phyloP scores from a whole-genome alignment of 2,113 vertebrate species.

The Brachyistius frenatus region DNA sequence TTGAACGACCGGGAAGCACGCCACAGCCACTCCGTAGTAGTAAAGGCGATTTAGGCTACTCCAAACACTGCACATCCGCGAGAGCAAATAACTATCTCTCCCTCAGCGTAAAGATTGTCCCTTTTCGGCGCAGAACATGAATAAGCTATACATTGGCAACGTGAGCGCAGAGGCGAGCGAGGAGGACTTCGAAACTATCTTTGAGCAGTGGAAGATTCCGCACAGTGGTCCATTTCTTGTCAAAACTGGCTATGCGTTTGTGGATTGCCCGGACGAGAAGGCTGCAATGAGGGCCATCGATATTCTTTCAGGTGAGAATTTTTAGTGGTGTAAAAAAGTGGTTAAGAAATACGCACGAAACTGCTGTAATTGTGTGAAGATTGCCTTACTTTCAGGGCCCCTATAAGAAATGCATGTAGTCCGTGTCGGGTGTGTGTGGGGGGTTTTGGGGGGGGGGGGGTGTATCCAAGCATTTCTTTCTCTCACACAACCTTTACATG shows the following conservation, averaged over 20 bases:
- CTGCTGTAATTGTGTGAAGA: slow-evolving; percentile 38
- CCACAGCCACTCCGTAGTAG: slow-evolving; percentile 81
- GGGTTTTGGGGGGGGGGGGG: slow-evolving; percentile 34
- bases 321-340: neutral
- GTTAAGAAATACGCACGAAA: slow-evolving; percentile 15
- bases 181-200: slow-evolving; percentile 96
- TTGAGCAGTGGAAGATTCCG: slow-evolving; percentile 97
- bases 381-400: slow-evolving; percentile 42
- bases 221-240: slow-evolving; percentile 94
- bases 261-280: slow-evolving; percentile 98
- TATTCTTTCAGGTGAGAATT: slow-evolving; percentile 94
- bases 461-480: slow-evolving; percentile 60
- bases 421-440: slow-evolving; percentile 24
- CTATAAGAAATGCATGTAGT: slow-evolving; percentile 49
- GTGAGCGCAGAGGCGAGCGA: slow-evolving; percentile 95
- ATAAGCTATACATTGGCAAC: slow-evolving; percentile 99
- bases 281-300: slow-evolving; percentile 99
- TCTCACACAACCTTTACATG: slow-evolving; percentile 73
- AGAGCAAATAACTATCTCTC: slow-evolving; percentile 73
- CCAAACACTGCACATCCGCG: slow-evolving; percentile 76
- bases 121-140: slow-evolving; percentile 88
- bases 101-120: slow-evolving; percentile 70
- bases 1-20: slow-evolving; percentile 80
- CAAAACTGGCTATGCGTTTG: slow-evolving; percentile 98
- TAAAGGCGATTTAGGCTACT: slow-evolving; percentile 77